Evolutionary conservation across 2,113 vertebrate genomes (phyloP), one percentile per base, ranked within the genome.

Genomic region (Heterotilapia buettikoferi): DNA sequence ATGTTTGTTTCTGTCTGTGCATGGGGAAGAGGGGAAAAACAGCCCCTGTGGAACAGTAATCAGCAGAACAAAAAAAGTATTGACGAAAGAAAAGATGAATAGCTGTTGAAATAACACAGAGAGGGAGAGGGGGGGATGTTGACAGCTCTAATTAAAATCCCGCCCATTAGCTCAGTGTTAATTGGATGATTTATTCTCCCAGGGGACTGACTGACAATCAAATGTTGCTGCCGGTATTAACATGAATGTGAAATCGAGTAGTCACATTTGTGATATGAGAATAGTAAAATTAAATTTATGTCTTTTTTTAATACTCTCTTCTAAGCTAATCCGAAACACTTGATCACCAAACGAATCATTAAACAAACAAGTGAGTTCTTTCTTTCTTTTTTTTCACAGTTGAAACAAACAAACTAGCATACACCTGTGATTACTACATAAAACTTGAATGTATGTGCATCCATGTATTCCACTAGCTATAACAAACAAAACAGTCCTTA

Each of bases 121-220:
- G 76, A 78, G 68, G 52, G 84, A 45, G 73, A 38, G 54, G 40
- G 56, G 52, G 83, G 45, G 53, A 53, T 84, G 93, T 94, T 93
- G 94, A 92, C 92, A 88, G 88, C 89, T 90, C 89, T 91, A 94
- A 95, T 95, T 95, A 95, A 94, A 93, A 95, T 92, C 92, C 95
- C 85, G 78, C 92, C 94, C 93, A 94, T 95, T 95, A 94, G 89
- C 92, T 92, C 80, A 38, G 85, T 91, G 90, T 91, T 95, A 95
- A 95, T 95, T 90, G 92, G 93, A 95, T 95, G 92, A 95, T 94
- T 93, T 95, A 93, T 95, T 92, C 80, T 91, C 93, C 88, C 81
- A 33, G 68, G 86, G 88, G 92, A 93, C 78, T 86, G 86, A 90
- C 90, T 94, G 93, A 92, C 95, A 95, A 92, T 94, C 89, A 93